Percentiles rank a stretch among this genome's conserved stretches.
phyloP scores from a whole-genome alignment of 2,888 invertebrate genomes.

The Hanleya hanleyi region DNA sequence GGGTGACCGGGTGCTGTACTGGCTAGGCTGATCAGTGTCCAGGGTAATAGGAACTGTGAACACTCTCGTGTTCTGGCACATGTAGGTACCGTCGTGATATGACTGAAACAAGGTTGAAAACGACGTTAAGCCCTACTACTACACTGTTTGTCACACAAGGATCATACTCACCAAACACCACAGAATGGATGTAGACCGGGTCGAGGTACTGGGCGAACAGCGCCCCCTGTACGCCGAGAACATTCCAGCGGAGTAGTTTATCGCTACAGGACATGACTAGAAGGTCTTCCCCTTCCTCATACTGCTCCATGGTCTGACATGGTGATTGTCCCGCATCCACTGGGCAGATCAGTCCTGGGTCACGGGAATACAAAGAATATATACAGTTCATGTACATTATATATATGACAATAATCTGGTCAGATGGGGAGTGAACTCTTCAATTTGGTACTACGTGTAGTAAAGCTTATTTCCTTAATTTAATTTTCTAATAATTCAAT shows the following conservation, averaged over 20 bases:
- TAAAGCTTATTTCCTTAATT: no score
- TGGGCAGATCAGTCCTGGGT: not conserved
- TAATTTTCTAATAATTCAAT: no score
- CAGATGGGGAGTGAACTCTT: no score
- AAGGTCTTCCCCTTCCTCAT: conserved; percentile 43
- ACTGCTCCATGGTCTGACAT: conserved; percentile 35
- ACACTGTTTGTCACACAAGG: not conserved
- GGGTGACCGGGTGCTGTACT: no score
- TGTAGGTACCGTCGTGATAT: no score
- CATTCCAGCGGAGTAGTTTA: conserved; percentile 68
- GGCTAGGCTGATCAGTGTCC: not conserved
- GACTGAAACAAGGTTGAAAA: no score
- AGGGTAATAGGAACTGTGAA: not conserved
- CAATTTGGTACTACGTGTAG: no score
- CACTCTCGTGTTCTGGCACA: not conserved
- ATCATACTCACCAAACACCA: conserved; percentile 58
- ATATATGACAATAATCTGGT: no score
- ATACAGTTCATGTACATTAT: no score
- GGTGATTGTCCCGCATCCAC: conserved; percentile 6
- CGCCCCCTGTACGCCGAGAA: conserved; percentile 68
- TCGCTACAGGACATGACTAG: conserved; percentile 67
- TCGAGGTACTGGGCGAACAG: conserved; percentile 54
- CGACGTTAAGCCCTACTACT: no score
- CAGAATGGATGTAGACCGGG: conserved; percentile 63
- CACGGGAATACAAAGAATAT: no score